phyloP scores from a whole-genome alignment of 1,140 invertebrate genomes.

The Atta colombica region DNA sequence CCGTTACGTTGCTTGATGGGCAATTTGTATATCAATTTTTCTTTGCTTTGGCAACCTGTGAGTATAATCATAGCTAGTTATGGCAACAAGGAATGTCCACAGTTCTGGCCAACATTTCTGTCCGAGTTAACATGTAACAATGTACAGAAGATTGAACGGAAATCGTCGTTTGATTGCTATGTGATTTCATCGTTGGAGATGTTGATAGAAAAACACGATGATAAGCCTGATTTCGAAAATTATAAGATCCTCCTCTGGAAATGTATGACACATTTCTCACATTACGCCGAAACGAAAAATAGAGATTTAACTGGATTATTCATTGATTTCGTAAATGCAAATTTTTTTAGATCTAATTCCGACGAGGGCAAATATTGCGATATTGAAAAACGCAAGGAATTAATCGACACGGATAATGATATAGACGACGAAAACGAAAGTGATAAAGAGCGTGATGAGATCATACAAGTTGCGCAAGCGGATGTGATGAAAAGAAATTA shows the following conservation, averaged over 20 bases:
- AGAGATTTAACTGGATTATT: slow-evolving; percentile 92
- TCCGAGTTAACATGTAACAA: slow-evolving; percentile 86
- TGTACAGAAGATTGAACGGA: slow-evolving; percentile 70
- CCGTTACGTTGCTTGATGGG: slow-evolving; percentile 93
- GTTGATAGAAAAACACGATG: slow-evolving; percentile 80
- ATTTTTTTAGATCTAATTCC: slow-evolving; percentile 86
- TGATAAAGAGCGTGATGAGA: slow-evolving; percentile 70
- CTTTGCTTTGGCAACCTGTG: slow-evolving; percentile 95
- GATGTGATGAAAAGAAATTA: slow-evolving; percentile 81
- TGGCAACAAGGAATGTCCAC: slow-evolving; percentile 89
- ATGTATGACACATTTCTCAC: slow-evolving; percentile 90
- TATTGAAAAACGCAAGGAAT: slow-evolving; percentile 81
- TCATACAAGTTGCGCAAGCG: not conserved
- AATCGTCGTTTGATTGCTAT: slow-evolving; percentile 74
- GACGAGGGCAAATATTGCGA: slow-evolving; percentile 85
- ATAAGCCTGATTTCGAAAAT: slow-evolving; percentile 91
- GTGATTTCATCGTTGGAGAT: slow-evolving; percentile 72
- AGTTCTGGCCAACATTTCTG: slow-evolving; percentile 93
- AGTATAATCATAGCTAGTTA: slow-evolving; percentile 91
- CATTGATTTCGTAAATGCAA: slow-evolving; percentile 91
- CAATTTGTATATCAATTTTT: slow-evolving; percentile 94
- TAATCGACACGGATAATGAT: slow-evolving; percentile 61
- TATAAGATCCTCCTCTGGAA: slow-evolving; percentile 94
- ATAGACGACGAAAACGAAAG: slow-evolving; percentile 79
- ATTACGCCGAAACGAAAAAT: slow-evolving; percentile 92